Evolutionary conservation across 2,113 vertebrate species (phyloP), one percentile per base, ranked within the genome.

Genomic region (Aepyceros melampus): DNA sequence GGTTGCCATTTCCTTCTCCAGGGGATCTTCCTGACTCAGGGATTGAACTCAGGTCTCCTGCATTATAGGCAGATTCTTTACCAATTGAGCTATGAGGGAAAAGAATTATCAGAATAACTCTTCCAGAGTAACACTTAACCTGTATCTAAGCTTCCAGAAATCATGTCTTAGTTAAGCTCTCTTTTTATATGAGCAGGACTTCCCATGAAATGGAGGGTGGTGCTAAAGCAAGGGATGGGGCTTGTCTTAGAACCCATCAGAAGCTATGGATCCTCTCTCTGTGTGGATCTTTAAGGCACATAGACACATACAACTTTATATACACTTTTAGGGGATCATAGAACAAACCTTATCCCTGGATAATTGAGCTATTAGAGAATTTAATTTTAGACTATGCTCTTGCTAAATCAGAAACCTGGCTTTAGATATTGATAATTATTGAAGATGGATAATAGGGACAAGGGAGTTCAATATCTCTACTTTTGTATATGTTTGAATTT

Each of bases 121-220:
- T 71, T 83, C 25, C 91, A 95, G 31, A 91, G 11, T n/a, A 60
- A 87, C 40, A 53, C 2, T 93, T 95, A 85, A 79, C 6, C 97
- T 60, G 5, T 55, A 60, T 36, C 33, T 27, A 89, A 84, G 16
- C 10, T 97, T 82, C 33, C 27, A 95, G 60, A 92, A 25, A 90
- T 43, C 13, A 71, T 78, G 9, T 78, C 53, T 92, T 87, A 36
- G 78, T 47, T 60, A 76, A 25, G 53, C 85, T 81, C 31, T 93
- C 45, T 94, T 95, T 83, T 74, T 91, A 84, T 74, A 55, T 3
- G n/a, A 78, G n/a, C 31, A 91, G 15, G 13, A 7, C 27, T 91
- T 83, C 53, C 85, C 60, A 53, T 31, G 29, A 14, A 56, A 29
- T 49, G 19, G 11, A 33, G 6, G 56, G 29, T 90, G 6, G 8